phyloP scores from a whole-genome alignment of 2,797 vertebrate genomes.

The Myotis vivesi region DNA sequence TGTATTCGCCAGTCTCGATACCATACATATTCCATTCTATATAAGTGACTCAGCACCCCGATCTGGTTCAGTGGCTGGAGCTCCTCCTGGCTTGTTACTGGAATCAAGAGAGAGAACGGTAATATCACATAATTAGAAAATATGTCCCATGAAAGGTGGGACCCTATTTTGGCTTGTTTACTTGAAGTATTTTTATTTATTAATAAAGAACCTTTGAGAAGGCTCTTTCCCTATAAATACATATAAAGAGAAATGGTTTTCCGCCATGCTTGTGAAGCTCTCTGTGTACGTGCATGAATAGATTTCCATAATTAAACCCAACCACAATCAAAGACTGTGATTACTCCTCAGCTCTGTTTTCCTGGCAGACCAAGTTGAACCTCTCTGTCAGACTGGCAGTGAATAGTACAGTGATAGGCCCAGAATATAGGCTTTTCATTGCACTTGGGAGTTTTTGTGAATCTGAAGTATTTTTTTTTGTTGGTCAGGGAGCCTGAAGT shows the following conservation, averaged over 20 bases:
- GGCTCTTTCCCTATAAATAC: constrained; percentile 18
- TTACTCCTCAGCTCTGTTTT: constrained; percentile 44
- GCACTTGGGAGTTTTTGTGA: constrained; percentile 3
- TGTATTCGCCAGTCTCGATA: not conserved
- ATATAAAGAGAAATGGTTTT: constrained; percentile 50
- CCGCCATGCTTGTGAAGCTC: constrained; percentile 27
- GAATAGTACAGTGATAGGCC: not conserved
- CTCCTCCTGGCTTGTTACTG: not conserved
- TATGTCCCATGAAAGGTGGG: not conserved
- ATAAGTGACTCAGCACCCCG: not conserved
- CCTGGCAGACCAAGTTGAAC: constrained; percentile 20
- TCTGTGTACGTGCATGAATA: constrained; percentile 1
- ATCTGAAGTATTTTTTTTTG: not conserved
- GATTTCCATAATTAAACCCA: constrained; percentile 61
- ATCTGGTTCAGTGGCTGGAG: not conserved
- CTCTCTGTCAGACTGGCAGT: not conserved
- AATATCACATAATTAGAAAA: not conserved
- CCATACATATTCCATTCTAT: not conserved
- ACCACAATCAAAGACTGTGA: constrained; percentile 47
- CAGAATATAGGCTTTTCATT: not conserved
- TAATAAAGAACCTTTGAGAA: constrained; percentile 51
- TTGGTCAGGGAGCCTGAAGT: not conserved
- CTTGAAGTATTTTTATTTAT: constrained; percentile 37
- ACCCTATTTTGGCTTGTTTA: constrained; percentile 35
- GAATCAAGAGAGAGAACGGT: not conserved